Evolutionary conservation across 2,888 invertebrate species (phyloP).

Genomic region (Drosophila paucipuncta): DNA sequence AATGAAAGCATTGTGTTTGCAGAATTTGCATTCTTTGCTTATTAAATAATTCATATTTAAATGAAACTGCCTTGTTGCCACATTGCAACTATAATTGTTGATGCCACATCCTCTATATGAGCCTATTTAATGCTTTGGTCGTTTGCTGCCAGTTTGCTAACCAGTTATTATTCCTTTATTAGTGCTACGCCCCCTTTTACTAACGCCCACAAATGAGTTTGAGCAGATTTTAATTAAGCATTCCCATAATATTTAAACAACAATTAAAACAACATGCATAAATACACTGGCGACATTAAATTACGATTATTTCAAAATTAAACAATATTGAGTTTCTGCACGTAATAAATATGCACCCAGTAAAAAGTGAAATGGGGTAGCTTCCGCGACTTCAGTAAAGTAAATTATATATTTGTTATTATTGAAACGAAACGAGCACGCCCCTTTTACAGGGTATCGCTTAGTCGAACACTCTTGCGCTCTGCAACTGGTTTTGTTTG

Average conservation of each 20-base stretch:
- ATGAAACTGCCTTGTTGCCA: constrained; percentile 30
- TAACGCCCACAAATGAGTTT: constrained; percentile 35
- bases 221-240: constrained; percentile 72
- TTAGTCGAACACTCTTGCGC: neutral
- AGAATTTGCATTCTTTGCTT: constrained; percentile 4
- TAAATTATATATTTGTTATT: neutral
- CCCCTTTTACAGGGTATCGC: constrained; percentile 9
- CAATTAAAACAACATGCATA: constrained; percentile 69
- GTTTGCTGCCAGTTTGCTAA: neutral
- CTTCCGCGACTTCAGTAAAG: neutral
- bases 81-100: constrained; percentile 17
- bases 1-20: neutral
- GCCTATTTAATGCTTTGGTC: neutral
- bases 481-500: constrained; percentile 16
- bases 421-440: neutral
- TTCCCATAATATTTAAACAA: constrained; percentile 63
- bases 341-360: constrained; percentile 2
- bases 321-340: constrained; percentile 12
- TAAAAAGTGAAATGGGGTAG: neutral
- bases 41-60: constrained; percentile 53
- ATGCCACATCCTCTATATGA: neutral
- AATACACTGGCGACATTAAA: constrained; percentile 52
- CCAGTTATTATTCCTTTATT: neutral
- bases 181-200: neutral
- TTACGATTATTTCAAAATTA: constrained; percentile 60